Base-by-base conservation (phyloP, 37 sponge, comb jelly and placozoan species). In the Tethya wilhelma region DNA sequence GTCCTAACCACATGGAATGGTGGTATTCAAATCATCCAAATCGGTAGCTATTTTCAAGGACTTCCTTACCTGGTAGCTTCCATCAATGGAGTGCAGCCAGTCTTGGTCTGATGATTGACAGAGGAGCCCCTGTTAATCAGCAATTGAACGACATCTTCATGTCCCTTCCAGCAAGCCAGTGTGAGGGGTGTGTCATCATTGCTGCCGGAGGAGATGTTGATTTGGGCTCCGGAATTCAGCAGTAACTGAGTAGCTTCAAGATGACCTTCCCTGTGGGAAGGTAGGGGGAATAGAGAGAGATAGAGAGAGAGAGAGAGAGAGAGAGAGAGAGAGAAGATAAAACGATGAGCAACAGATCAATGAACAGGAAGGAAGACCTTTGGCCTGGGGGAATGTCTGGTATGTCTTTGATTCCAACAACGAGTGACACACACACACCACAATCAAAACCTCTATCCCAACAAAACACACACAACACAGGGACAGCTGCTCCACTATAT, bases 181-280 rank as follows among this genome's bases (percentile, higher is more conserved):
- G 98, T 97, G 45, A 97, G 90, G 14, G 98, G 98, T 0, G 98
- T 97, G 86, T 97, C 95, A 62, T 97, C 95, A 56, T 97, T 94
- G 56, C 92, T 89, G 59, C 98, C 98, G 0, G 94, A 94, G 73
- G 98, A 91, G 26, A 83, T 77, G 78, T 97, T 88, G 69, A 97
- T 77, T 84, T 92, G 85, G n/a, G 98, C 95, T 0, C 79, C 87
- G n/a, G 86, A 81, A 37, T 94, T 88, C 44, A 97, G 80, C 20
- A 97, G 76, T 38, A 97, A 84, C 73, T 89, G 53, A 39, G 98
- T 94, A 40, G 93, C 93, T 42, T 96, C 91, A 30, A 64, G 81
- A 74, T 96, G 97, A 44, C 97, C 97, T 70, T 96, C 97, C 36
- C 97, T 86, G 33, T 5, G 26, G 20, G 22, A n/a, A 60, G 63